Evolutionary conservation across 2,113 vertebrate species (phyloP).

Genomic region (Tenebrosternarchus preto): DNA sequence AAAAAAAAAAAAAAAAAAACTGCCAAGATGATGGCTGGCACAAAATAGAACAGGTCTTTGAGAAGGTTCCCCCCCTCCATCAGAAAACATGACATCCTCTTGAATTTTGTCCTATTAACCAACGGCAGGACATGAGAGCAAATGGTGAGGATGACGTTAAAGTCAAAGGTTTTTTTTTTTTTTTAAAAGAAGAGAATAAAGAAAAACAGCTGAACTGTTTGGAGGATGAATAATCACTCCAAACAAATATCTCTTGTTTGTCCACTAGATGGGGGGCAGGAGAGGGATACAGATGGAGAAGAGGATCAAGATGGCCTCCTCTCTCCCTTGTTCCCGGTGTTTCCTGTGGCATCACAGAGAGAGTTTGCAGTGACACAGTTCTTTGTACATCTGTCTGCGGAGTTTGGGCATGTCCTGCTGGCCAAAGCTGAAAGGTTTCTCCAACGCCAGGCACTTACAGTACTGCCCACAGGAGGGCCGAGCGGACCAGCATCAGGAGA

Average conservation of each 20-base stretch:
- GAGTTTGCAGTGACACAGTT: constrained; percentile 92
- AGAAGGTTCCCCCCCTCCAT: background rate
- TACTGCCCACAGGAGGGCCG: constrained; percentile 69
- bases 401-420: constrained; percentile 92
- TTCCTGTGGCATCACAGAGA: constrained; percentile 74
- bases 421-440: constrained; percentile 83
- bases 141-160: background rate
- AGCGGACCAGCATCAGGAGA: background rate
- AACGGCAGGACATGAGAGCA: constrained; percentile 3
- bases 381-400: constrained; percentile 90
- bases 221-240: no score
- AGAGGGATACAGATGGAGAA: background rate
- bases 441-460: constrained; percentile 89
- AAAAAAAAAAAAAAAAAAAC: no score
- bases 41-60: constrained; percentile 3
- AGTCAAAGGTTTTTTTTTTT: constrained; percentile 19
- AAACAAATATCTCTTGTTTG: no score
- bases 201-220: no score
- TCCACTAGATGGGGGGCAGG: background rate
- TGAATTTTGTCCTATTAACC: background rate
- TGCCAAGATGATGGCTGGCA: constrained; percentile 34
- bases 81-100: background rate
- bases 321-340: background rate
- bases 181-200: background rate
- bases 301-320: background rate